Evolutionary conservation across 2,888 invertebrate genomes (phyloP), one percentile per base, ranked within the genome.

Genomic region (Epiperipatus broadwayi): DNA sequence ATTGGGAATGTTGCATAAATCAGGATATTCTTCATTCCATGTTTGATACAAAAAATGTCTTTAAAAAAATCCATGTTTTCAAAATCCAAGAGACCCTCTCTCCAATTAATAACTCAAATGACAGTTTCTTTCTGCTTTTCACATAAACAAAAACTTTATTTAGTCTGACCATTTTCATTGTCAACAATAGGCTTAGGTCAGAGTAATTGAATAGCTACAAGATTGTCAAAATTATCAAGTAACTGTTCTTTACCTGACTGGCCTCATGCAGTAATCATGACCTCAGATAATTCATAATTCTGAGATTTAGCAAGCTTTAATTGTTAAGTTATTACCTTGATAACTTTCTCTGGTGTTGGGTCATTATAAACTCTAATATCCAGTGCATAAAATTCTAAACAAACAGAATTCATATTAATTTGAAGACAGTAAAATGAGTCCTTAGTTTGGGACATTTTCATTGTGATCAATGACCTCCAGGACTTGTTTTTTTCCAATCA

Each of bases 1-100:
- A 63, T 89, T 87, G 10, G 89, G 89, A 54, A 91, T 66, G 63
- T 89, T 87, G 60, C 91, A 91, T 50, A 93, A 67, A 61, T 93
- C 91, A 5, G 89, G 84, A 61, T 89, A 91, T 57, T 91, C 89
- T 49, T 84, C 72, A 61, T 85, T 83, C 55, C 79, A 75, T 14
- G 87, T 85, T 60, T 89, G 87, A 54, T 80, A 78, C 21, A 89
- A 68, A 61, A 91, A 83, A 49, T 79, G 70, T n/a, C n/a, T n/a
- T 58, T 80, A 76, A 61, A 83, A 61, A 83, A 83, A 58, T 85
- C 84, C 55, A 89, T 79, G 45, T 84, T 70, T 64, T 89, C 85
- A 34, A 84, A 80, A 58, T 83, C 83, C 21, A 55, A 52, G 60
- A 79, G 81, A 58, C 84, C 83, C 53, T 78, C 71, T 80, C 83